phyloP scores from a whole-genome alignment of 2,888 invertebrate genomes.

The Coelinius sp. region DNA sequence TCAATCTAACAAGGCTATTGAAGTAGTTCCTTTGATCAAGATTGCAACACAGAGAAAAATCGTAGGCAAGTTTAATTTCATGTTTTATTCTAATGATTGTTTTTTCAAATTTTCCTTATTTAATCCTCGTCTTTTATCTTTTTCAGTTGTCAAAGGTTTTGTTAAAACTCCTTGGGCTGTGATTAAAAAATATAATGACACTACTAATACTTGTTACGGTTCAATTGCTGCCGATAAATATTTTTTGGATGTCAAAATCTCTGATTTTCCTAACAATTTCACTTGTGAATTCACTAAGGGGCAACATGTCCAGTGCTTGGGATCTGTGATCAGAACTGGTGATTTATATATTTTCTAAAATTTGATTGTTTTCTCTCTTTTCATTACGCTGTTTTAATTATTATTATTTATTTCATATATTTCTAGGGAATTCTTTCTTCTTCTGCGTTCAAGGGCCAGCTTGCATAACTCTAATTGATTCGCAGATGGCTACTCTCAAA shows the following conservation, averaged over 20 bases:
- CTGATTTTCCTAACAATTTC: background rate
- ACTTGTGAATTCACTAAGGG: background rate
- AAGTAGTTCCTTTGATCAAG: too few relatives aligned
- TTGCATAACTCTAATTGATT: too few relatives aligned
- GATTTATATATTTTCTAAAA: background rate
- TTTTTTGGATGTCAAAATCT: background rate
- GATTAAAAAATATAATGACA: background rate
- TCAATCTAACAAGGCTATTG: too few relatives aligned
- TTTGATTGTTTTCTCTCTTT: too few relatives aligned
- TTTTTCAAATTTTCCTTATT: background rate
- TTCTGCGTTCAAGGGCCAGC: too few relatives aligned
- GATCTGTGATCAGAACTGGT: background rate
- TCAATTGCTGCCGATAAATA: too few relatives aligned
- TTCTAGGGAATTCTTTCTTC: too few relatives aligned
- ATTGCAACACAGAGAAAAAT: background rate
- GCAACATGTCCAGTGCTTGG: background rate
- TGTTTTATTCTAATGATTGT: background rate
- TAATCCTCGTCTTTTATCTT: background rate
- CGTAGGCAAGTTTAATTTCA: background rate
- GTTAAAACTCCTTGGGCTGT: background rate
- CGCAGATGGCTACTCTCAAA: too few relatives aligned
- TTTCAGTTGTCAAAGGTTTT: background rate
- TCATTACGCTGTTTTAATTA: too few relatives aligned
- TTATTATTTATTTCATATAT: too few relatives aligned
- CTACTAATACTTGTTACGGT: background rate